Evolutionary conservation across 2,113 vertebrate species (phyloP).

Genomic region (Colius striatus): DNA sequence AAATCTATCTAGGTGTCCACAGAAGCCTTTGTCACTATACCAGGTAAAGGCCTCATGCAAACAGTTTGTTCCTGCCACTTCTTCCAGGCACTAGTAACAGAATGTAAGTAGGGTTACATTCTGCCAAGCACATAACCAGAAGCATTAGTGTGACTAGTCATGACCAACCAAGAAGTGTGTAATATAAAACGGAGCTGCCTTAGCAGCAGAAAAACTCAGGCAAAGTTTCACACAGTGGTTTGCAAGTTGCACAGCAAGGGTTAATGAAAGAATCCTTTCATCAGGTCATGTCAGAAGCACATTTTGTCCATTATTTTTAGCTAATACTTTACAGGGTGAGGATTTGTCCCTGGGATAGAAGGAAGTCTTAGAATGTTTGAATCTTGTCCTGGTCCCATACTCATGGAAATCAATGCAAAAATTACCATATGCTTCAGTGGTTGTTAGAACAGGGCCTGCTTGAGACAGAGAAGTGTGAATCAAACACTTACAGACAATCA

Average conservation of each 20-base stretch:
- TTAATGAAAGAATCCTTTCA: background rate
- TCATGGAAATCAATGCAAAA: background rate
- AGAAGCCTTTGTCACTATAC: background rate
- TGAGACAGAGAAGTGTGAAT: constrained; percentile 3
- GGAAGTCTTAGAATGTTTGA: background rate
- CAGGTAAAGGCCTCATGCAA: background rate
- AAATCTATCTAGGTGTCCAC: background rate
- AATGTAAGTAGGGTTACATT: background rate
- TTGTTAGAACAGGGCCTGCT: background rate
- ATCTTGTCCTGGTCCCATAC: background rate
- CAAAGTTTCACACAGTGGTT: background rate
- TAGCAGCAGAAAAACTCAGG: background rate
- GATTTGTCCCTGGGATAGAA: background rate
- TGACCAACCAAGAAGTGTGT: background rate
- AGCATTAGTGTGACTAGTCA: background rate
- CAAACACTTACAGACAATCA: constrained; percentile 21
- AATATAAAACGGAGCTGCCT: background rate
- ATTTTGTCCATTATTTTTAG: background rate
- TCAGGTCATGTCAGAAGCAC: background rate
- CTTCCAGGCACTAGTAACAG: background rate
- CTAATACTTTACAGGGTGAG: background rate
- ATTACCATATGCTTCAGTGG: background rate
- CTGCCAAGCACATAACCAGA: background rate
- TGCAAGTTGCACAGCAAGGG: background rate
- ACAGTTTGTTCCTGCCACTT: background rate